Conservation (phyloP, 2,113 vertebrate genomes). For the Micromys minutus region DNA sequence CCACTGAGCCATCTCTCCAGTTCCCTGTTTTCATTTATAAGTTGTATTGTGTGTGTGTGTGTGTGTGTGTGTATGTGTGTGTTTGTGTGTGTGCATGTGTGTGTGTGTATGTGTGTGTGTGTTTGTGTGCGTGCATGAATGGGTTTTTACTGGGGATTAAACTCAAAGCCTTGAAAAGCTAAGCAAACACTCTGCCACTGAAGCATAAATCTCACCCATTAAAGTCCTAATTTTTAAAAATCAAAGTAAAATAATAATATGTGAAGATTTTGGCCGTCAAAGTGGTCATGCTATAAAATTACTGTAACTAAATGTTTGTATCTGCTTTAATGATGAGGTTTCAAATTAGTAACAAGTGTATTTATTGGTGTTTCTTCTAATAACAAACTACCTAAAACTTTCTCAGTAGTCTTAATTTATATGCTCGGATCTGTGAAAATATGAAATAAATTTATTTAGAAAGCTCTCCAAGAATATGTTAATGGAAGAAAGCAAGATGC, state of each 20-base stretch:
- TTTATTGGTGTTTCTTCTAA: neutral
- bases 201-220: neutral
- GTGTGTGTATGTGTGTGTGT: too few species aligned
- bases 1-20: too few species aligned
- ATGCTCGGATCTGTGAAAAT: neutral
- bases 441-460: neutral
- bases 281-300: neutral
- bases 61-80: neutral
- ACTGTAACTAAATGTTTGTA: neutral
- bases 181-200: neutral
- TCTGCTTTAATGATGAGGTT: conserved; percentile 7
- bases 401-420: neutral
- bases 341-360: conserved; percentile 15
- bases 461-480: neutral
- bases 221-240: conserved; percentile 18
- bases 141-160: neutral
- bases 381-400: conserved; percentile 18
- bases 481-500: conserved; percentile 11
- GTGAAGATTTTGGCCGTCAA: conserved; percentile 4
- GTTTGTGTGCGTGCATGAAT: rapidly evolving
- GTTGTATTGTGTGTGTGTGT: neutral
- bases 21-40: neutral
- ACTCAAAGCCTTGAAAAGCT: neutral
- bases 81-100: neutral
- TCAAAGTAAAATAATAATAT: conserved; percentile 20